phyloP scores from a whole-genome alignment of 2,113 vertebrate species.

The Takifugu flavidus region DNA sequence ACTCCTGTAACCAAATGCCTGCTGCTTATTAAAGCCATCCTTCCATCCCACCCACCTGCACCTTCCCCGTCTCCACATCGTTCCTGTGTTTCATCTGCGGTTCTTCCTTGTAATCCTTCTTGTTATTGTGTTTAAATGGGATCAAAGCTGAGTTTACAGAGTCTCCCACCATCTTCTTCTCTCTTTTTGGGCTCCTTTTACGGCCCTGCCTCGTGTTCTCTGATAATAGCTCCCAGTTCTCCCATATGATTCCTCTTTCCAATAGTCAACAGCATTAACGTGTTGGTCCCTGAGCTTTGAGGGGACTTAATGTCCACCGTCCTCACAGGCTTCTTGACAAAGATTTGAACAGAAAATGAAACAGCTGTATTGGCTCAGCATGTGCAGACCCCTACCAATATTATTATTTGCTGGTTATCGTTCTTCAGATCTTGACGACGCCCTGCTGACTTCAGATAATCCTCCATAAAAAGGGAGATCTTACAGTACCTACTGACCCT shows the following conservation, averaged over 20 bases:
- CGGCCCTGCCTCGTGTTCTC: conserved; percentile 6
- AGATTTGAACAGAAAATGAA: conserved; percentile 30
- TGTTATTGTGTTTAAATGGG: conserved; percentile 26
- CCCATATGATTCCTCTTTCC: conserved; percentile 1
- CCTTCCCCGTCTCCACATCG: conserved; percentile 4
- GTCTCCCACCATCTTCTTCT: conserved; percentile 7
- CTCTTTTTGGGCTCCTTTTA: not conserved
- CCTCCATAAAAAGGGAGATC: not conserved
- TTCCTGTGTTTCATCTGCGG: conserved; percentile 12
- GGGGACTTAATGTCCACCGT: conserved; percentile 24
- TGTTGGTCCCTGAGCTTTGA: conserved; percentile 3
- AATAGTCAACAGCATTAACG: conserved; percentile 22
- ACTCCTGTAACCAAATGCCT: conserved; percentile 31
- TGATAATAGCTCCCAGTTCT: conserved; percentile 51
- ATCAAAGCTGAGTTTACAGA: conserved; percentile 41
- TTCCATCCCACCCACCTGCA: conserved; percentile 1
- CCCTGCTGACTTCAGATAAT: not conserved
- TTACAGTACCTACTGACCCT: not conserved
- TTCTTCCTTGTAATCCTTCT: conserved; percentile 18
- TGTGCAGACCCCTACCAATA: not conserved
- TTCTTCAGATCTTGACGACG: not conserved
- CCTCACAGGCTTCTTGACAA: conserved; percentile 10
- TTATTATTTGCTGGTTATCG: not conserved
- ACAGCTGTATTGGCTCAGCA: not conserved
- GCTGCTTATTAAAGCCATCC: conserved; percentile 29